phyloP scores from a whole-genome alignment of 1,140 invertebrate genomes.

The Heliothis virescens region DNA sequence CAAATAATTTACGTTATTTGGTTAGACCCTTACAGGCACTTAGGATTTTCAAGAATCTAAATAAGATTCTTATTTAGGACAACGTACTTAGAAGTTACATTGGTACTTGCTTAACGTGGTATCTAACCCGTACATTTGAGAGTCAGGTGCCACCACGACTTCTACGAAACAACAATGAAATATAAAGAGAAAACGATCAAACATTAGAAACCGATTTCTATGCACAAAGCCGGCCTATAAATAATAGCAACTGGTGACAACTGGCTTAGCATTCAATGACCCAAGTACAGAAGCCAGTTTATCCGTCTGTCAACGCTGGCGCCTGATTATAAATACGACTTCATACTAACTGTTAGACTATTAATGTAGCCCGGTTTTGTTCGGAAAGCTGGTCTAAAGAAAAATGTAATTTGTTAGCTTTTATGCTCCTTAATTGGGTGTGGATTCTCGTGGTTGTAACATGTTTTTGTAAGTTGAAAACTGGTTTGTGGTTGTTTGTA shows the following conservation, averaged over 20 bases:
- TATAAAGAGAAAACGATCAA: constrained; percentile 29
- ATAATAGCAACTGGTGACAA: constrained; percentile 30
- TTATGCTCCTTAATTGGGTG: constrained; percentile 2
- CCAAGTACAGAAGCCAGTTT: constrained; percentile 46
- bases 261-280: constrained; percentile 44
- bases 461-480: background rate
- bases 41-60: background rate
- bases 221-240: constrained; percentile 26
- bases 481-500: background rate
- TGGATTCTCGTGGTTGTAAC: constrained; percentile 11
- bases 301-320: constrained; percentile 50
- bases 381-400: constrained; percentile 12
- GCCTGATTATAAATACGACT: constrained; percentile 49
- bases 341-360: constrained; percentile 31
- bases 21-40: background rate
- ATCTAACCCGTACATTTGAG: background rate
- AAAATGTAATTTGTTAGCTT: constrained; percentile 22
- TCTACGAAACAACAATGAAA: background rate
- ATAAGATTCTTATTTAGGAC: background rate
- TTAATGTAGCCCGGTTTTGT: constrained; percentile 40
- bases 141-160: background rate
- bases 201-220: constrained; percentile 33
- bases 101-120: background rate
- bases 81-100: background rate
- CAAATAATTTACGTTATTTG: too few species aligned